These are phyloP conservation scores for Chymomyza procnemis DNA, from an alignment of 2,888 invertebrate genomes.

Conservation along the genomic window DNA sequence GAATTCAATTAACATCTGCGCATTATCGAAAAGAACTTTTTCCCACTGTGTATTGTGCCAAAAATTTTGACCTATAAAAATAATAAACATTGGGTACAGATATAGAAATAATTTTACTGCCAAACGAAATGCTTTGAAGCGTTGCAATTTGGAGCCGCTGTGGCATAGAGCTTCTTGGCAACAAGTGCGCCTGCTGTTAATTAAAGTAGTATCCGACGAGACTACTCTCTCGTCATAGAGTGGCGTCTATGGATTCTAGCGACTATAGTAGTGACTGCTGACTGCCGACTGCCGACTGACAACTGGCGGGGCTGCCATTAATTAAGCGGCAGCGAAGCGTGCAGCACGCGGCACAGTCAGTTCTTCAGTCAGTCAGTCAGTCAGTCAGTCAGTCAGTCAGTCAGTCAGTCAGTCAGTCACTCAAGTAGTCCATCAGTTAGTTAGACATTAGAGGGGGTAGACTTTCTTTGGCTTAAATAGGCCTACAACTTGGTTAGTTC, in stretches of 20 bases:
- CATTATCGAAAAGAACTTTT: neutral
- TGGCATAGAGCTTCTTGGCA: neutral
- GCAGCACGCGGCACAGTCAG: slow-evolving; percentile 51
- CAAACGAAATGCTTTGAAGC: neutral
- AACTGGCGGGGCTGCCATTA: slow-evolving; percentile 49
- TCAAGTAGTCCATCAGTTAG: neutral
- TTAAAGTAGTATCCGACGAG: neutral
- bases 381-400: neutral
- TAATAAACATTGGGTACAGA: neutral
- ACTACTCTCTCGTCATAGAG: neutral
- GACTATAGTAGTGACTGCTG: too few species aligned
- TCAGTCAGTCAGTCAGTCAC: slow-evolving; percentile 1
- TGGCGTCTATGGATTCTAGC: neutral
- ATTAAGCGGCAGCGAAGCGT: slow-evolving; percentile 68
- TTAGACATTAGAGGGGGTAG: slow-evolving; percentile 17
- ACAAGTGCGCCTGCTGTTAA: neutral
- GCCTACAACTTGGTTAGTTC: neutral
- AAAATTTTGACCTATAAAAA: neutral
- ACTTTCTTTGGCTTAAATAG: slow-evolving; percentile 62
- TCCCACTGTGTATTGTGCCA: slow-evolving; percentile 31
- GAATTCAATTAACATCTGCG: neutral
- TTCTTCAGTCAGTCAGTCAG: slow-evolving; percentile 1
- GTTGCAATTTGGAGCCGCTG: neutral
- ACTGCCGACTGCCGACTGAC: slow-evolving; percentile 16
- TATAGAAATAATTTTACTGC: neutral